Evolutionary conservation across 2,113 vertebrate species (phyloP).

Genomic region (Zosterops japonicus): DNA sequence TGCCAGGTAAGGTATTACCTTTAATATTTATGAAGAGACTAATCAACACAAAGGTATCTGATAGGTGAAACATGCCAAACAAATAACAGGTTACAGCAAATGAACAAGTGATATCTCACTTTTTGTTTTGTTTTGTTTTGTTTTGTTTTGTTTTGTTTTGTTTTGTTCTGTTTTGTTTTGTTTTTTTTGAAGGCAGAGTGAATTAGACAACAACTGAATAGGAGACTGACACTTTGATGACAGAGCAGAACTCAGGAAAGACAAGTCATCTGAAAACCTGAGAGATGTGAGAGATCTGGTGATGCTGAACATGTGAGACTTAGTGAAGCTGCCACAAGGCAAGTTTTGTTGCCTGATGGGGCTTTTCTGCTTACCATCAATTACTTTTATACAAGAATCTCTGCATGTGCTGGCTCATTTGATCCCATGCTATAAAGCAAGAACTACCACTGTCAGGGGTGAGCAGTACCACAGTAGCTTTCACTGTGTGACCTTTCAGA

Average conservation of each 20-base stretch:
- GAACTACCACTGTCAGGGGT: not conserved
- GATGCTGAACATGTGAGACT: not conserved
- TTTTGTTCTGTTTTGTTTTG: not conserved
- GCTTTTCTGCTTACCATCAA: not conserved
- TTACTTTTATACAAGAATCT: not conserved
- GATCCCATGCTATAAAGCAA: not conserved
- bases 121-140: not conserved
- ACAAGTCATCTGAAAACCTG: not conserved
- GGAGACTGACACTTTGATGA: not conserved
- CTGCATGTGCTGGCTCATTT: not conserved
- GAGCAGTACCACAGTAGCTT: not conserved
- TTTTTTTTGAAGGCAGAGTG: not conserved
- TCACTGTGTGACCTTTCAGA: not conserved
- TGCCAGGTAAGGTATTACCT: not conserved
- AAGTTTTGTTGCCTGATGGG: not conserved
- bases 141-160: not conserved
- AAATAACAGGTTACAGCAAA: not conserved
- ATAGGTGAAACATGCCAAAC: not conserved
- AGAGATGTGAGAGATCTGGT: not conserved
- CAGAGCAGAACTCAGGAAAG: not conserved
- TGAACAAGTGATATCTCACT: not conserved
- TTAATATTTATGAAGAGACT: not conserved
- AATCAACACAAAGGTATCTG: not conserved
- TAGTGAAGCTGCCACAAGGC: not conserved
- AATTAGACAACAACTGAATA: not conserved